Base-by-base conservation (phyloP, 2,888 invertebrate genomes). In the Acanthosepion pharaonis region DNA sequence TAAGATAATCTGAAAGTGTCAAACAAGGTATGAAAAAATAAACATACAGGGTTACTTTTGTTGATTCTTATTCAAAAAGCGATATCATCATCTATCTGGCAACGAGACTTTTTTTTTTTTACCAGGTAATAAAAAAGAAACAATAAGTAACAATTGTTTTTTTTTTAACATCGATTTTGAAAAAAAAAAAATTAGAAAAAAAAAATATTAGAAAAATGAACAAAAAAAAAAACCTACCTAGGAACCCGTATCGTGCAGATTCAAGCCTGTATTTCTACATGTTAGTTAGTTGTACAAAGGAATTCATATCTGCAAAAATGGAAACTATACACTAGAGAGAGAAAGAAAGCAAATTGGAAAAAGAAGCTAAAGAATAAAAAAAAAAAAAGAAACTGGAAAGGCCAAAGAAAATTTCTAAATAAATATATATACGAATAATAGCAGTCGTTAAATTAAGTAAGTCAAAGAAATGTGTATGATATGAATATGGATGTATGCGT, bases 251-350 rank as follows among this genome's bases (percentile, higher is more conserved):
- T 5, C 78, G n/a, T 78, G 78, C 1, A 33, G 78, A 78, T n/a
- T 78, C 78, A 33, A n/a, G 1, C 0, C 9, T n/a, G 78, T n/a
- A 78, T 78, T n/a, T 78, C 33, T 18, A n/a, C 11, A n/a, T 9
- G 78, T n/a, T 78, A 78, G 78, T n/a, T 78, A 78, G 78, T 78
- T 78, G 78, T 78, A 78, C 15, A 78, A 78, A 78, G n/a, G 78
- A 33, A 15, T 78, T 9, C 78, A 78, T 78, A 5, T 78, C 78
- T 78, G 9, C n/a, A 78, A 18, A 78, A 33, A 33, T 5, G n/a
- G 33, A 11, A 78, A n/a, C 9, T n/a, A 33, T n/a, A 2, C n/a
- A 78, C 9, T n/a, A 8, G 78, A 78, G 78, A 33, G 33, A 78
- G n/a, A 78, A 5, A 78, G n/a, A n/a, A n/a, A 51, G 5, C 51